A percentile compares a stretch with the other conserved stretches of the same genome.
Conservation (phyloP, 2,797 vertebrate species). For the Thaleichthys pacificus region DNA sequence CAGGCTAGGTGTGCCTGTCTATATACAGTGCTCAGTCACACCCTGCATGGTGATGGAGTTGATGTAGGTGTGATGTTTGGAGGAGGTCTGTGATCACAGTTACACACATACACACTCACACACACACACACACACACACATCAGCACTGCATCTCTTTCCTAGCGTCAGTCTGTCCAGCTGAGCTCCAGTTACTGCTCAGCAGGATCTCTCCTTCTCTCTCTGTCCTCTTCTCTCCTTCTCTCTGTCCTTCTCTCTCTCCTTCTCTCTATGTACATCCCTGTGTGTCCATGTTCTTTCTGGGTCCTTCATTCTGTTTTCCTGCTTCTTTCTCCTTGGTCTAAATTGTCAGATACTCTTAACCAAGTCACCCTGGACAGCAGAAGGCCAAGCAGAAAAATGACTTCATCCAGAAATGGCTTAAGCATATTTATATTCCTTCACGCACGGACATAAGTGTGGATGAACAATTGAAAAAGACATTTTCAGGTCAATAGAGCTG, state of each 20-base stretch:
- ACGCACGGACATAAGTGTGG: no score
- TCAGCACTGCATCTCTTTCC: slow-evolving; percentile 54
- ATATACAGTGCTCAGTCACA: neutral
- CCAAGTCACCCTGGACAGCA: no score
- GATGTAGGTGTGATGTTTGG: neutral
- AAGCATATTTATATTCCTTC: no score
- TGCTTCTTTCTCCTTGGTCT: no score
- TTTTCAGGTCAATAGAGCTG: neutral
- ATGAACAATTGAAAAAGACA: neutral
- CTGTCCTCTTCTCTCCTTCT: neutral
- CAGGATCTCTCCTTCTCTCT: slow-evolving; percentile 34
- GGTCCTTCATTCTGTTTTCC: no score
- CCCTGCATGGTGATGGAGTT: neutral
- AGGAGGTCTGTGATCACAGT: neutral
- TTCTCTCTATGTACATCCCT: no score
- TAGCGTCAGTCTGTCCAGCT: slow-evolving; percentile 55
- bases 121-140: slow-evolving; percentile 53
- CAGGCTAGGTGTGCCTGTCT: neutral
- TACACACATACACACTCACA: slow-evolving; percentile 1
- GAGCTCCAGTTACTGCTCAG: slow-evolving; percentile 59
- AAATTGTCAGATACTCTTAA: no score
- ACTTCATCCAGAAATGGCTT: no score
- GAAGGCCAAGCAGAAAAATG: no score
- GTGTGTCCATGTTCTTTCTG: no score
- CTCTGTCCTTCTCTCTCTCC: no score